These are phyloP conservation scores for Paguma larvata DNA, from an alignment of 2,797 vertebrate genomes.

Conservation along the genomic window DNA sequence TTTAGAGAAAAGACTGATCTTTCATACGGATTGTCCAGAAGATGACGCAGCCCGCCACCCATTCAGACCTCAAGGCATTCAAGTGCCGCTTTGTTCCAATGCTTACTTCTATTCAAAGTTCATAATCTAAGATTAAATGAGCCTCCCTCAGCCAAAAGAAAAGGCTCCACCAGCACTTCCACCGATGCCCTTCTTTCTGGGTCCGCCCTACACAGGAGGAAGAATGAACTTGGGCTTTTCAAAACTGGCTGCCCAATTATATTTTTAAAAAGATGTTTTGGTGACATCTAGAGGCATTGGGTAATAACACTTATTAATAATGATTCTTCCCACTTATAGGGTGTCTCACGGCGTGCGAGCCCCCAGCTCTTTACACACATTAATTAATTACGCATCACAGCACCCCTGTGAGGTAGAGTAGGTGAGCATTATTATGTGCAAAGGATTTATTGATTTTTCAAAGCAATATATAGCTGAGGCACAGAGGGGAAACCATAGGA, in stretches of 20 bases:
- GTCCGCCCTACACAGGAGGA: neutral
- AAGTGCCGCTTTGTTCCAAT: neutral
- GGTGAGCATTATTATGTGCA: conserved; percentile 81
- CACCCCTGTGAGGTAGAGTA: conserved; percentile 79
- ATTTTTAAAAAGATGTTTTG: conserved; percentile 85
- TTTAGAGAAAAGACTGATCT: conserved; percentile 55
- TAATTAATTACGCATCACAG: conserved; percentile 83
- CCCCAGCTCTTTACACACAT: conserved; percentile 80
- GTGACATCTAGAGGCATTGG: conserved; percentile 87
- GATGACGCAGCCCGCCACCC: neutral
- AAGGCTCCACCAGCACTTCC: neutral
- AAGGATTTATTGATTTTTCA: conserved; percentile 84
- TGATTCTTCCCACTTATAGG: conserved; percentile 65
- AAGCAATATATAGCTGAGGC: conserved; percentile 71
- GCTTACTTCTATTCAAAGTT: conserved; percentile 39
- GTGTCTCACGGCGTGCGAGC: neutral
- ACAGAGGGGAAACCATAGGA: conserved; percentile 56
- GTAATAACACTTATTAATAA: conserved; percentile 84
- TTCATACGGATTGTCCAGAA: conserved; percentile 34
- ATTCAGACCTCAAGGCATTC: conserved; percentile 15
- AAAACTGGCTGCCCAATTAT: conserved; percentile 72
- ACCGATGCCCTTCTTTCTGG: neutral
- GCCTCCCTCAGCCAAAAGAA: neutral
- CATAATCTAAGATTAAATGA: neutral
- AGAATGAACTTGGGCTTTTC: neutral